Evolutionary conservation across 2,888 invertebrate genomes (phyloP).

Genomic region (Ectemnius cavifrons): DNA sequence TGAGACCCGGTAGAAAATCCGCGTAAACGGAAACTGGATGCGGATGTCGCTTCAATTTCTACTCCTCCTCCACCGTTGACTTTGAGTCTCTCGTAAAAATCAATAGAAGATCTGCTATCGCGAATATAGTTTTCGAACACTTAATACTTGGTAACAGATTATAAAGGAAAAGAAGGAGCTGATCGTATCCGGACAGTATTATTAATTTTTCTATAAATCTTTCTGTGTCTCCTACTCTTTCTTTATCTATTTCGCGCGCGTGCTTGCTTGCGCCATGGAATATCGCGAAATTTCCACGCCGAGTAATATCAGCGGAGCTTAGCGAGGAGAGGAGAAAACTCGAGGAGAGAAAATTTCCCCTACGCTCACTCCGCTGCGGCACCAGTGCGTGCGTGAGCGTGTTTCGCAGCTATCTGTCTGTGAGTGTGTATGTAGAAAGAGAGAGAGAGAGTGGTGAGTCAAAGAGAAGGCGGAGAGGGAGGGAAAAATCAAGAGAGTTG

Average conservation of each 20-base stretch:
- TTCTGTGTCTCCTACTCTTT: conserved; percentile 11
- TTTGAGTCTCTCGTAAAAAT: conserved; percentile 8
- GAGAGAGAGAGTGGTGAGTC: conserved; percentile 22
- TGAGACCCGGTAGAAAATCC: background rate
- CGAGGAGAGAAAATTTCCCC: conserved; percentile 63
- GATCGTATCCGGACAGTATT: conserved; percentile 48
- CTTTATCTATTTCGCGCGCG: conserved; percentile 22
- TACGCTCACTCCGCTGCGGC: conserved; percentile 26
- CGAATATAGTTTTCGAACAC: background rate
- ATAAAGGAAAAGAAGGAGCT: background rate
- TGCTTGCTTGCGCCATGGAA: conserved; percentile 46
- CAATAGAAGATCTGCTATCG: background rate
- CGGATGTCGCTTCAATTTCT: conserved; percentile 1
- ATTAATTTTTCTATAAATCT: conserved; percentile 65
- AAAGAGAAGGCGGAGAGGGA: conserved; percentile 34
- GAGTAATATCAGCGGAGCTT: conserved; percentile 54
- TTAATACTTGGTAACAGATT: background rate
- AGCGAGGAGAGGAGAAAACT: conserved; percentile 46
- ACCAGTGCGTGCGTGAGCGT: conserved; percentile 19
- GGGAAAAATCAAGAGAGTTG: conserved; percentile 36
- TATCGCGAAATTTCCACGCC: conserved; percentile 66
- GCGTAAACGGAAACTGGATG: conserved; percentile 3
- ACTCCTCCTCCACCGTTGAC: conserved; percentile 7
- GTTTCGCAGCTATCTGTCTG: background rate
- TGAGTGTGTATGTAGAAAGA: conserved; percentile 16